Evolutionary conservation across 2,113 vertebrate genomes (phyloP).

Genomic region (Cricetomys ansorgei): DNA sequence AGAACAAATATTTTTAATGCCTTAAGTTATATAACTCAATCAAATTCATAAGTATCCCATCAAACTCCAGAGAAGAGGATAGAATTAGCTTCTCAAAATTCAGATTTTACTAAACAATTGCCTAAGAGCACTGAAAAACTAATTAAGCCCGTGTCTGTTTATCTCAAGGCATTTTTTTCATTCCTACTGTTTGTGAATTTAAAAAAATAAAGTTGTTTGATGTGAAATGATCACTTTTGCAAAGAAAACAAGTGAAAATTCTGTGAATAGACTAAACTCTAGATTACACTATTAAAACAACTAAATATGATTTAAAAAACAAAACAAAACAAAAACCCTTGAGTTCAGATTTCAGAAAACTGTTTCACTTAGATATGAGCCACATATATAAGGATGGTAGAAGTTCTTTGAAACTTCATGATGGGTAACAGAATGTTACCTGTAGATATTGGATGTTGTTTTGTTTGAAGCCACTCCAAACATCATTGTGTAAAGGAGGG

Average conservation of each 20-base stretch:
- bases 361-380: constrained; percentile 14
- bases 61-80: neutral
- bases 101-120: neutral
- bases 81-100: neutral
- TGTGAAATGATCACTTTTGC: constrained; percentile 70
- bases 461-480: neutral
- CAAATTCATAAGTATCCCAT: neutral
- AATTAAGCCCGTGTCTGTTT: neutral
- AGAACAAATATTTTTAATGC: neutral
- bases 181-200: neutral
- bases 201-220: constrained; percentile 55
- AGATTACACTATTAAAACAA: constrained; percentile 68
- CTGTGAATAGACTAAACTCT: constrained; percentile 40
- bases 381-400: neutral
- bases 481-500: neutral
- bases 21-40: neutral
- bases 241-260: constrained; percentile 69
- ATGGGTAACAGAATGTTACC: neutral
- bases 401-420: neutral
- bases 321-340: too few relatives aligned
- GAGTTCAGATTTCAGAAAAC: constrained; percentile 44
- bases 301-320: neutral
- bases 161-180: constrained; percentile 32
- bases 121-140: neutral
- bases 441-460: neutral